Evolutionary conservation across 2,888 invertebrate species (phyloP).

Genomic region (Apamea epomidion): DNA sequence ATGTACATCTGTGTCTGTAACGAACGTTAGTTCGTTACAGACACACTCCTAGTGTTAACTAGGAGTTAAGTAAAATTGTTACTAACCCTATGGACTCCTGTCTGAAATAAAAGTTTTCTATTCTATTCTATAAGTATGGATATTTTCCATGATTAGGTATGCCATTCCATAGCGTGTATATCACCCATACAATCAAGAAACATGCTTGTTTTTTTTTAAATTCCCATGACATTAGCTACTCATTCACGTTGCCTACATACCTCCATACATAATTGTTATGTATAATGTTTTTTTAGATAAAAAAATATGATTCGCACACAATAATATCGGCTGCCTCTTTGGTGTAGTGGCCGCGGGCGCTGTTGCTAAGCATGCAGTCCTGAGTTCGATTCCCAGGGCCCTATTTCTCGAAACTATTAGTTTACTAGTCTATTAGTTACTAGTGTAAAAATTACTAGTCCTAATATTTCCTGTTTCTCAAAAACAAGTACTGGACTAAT

Average conservation of each 20-base stretch:
- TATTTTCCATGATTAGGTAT: background rate
- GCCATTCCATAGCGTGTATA: background rate
- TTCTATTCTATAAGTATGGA: background rate
- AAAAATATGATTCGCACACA: background rate
- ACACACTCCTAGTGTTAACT: no score
- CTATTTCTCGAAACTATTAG: no score
- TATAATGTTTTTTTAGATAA: background rate
- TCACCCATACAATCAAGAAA: background rate
- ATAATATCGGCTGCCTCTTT: background rate
- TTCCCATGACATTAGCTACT: constrained; percentile 8
- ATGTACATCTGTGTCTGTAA: no score
- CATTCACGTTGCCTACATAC: background rate
- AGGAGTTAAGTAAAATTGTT: no score
- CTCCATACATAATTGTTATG: constrained; percentile 4
- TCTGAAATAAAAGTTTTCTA: no score
- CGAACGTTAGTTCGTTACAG: no score
- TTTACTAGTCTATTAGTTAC: no score
- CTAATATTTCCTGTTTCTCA: no score
- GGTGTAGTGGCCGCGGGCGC: background rate
- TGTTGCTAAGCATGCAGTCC: rapidly evolving
- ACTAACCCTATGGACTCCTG: no score
- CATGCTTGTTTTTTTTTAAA: background rate
- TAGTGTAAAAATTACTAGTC: no score
- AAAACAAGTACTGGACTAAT: no score
- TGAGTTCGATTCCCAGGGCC: background rate